These are phyloP conservation scores for Tringa solitaria DNA, from an alignment of 2,113 vertebrate genomes.

Conservation along the genomic window DNA sequence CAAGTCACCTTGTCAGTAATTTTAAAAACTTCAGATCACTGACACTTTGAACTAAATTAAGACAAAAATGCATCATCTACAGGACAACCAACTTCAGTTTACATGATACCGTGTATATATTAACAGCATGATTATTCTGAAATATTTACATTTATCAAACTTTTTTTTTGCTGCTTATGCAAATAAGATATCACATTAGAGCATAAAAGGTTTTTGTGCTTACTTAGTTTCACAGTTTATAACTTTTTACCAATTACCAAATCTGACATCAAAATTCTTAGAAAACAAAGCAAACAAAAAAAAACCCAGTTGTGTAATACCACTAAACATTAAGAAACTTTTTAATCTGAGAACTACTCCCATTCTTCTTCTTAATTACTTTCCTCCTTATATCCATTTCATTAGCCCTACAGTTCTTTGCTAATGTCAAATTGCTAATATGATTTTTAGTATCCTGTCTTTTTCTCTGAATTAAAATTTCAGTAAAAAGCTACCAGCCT, in stretches of 20 bases:
- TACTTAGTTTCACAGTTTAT: not conserved
- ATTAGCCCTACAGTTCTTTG: not conserved
- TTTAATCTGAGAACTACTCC: not conserved
- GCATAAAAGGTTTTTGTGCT: not conserved
- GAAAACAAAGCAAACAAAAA: not conserved
- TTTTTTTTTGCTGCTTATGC: not conserved
- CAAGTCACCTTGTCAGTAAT: not conserved
- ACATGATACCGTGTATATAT: not conserved
- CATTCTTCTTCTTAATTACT: not conserved
- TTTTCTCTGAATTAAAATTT: not conserved
- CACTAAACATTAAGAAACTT: not conserved
- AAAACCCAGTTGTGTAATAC: not conserved
- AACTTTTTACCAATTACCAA: not conserved
- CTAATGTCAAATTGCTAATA: not conserved
- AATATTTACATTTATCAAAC: not conserved
- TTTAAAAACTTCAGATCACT: not conserved
- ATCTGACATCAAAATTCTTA: not conserved
- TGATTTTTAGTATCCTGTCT: not conserved
- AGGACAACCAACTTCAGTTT: not conserved
- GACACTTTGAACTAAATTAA: not conserved
- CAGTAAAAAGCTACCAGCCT: not conserved
- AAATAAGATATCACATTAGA: not conserved
- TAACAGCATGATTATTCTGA: not conserved
- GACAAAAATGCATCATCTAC: not conserved
- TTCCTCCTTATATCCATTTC: not conserved